phyloP scores from a whole-genome alignment of 2,113 vertebrate species.

The Petrocephalus microphthalmus region DNA sequence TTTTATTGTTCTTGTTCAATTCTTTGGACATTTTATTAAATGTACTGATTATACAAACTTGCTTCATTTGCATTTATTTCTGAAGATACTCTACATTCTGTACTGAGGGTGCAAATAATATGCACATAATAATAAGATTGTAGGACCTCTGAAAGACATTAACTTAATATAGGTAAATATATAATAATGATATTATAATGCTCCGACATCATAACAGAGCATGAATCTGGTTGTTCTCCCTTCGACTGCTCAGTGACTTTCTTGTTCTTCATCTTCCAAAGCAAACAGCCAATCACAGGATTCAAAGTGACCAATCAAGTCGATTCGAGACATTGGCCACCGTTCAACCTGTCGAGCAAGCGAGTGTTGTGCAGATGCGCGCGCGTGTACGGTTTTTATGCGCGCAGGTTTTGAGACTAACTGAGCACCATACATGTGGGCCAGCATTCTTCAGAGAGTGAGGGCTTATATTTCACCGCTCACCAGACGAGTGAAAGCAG shows the following conservation, averaged over 20 bases:
- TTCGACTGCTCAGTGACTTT: too few species aligned
- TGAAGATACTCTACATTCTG: background rate
- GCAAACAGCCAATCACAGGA: background rate
- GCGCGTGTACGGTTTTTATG: background rate
- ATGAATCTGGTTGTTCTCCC: background rate
- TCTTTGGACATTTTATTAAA: too few species aligned
- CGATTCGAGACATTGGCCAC: background rate
- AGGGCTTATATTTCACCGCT: background rate
- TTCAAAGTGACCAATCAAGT: background rate
- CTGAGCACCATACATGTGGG: background rate
- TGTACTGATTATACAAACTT: too few species aligned
- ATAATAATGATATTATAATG: too few species aligned
- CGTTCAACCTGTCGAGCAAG: background rate
- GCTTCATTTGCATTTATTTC: too few species aligned
- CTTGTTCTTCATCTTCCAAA: background rate
- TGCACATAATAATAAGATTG: too few species aligned
- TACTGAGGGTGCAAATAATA: too few species aligned
- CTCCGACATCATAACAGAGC: background rate
- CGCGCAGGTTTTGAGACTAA: background rate
- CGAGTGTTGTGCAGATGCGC: background rate
- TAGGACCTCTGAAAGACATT: background rate
- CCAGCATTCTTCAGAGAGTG: background rate
- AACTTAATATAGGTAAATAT: background rate
- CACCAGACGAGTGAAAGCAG: background rate
- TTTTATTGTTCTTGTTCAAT: too few species aligned